Evolutionary conservation across 2,888 invertebrate species (phyloP).

Genomic region (Cyaniris semiargus): DNA sequence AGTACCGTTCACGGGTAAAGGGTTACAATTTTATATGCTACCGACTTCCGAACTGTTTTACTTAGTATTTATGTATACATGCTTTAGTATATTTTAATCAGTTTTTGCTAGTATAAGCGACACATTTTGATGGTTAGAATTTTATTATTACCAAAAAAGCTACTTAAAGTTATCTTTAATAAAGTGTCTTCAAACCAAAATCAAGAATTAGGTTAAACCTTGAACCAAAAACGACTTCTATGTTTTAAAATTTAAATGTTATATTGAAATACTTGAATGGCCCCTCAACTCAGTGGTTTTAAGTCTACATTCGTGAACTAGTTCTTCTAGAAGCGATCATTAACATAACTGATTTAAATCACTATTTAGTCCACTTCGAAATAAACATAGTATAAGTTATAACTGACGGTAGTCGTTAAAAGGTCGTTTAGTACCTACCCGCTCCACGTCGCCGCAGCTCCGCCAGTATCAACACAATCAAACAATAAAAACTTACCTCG

Average conservation of each 20-base stretch:
- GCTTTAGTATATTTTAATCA: no score
- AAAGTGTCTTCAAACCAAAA: no score
- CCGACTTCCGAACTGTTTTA: neutral
- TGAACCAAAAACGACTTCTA: no score
- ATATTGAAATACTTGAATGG: no score
- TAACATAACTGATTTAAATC: neutral
- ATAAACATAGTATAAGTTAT: neutral
- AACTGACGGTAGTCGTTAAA: neutral
- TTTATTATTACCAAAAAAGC: no score
- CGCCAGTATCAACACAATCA: conserved; percentile 17
- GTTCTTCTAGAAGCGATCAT: neutral
- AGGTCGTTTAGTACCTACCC: neutral
- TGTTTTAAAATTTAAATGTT: no score
- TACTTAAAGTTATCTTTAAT: no score
- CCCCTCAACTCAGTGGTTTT: neutral
- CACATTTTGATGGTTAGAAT: no score
- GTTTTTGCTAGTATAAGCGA: no score
- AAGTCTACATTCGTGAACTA: neutral
- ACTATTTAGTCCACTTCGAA: neutral
- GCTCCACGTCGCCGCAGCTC: neutral
- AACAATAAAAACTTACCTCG: conserved; percentile 9
- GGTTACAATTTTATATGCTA: neutral
- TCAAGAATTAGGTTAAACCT: no score
- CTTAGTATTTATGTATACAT: neutral
- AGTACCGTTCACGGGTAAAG: conserved; percentile 23